A percentile compares a stretch with the other conserved stretches of the same genome.
Evolutionary conservation across 2,888 invertebrate genomes (phyloP).

Genomic region (Ennomos erosarius): DNA sequence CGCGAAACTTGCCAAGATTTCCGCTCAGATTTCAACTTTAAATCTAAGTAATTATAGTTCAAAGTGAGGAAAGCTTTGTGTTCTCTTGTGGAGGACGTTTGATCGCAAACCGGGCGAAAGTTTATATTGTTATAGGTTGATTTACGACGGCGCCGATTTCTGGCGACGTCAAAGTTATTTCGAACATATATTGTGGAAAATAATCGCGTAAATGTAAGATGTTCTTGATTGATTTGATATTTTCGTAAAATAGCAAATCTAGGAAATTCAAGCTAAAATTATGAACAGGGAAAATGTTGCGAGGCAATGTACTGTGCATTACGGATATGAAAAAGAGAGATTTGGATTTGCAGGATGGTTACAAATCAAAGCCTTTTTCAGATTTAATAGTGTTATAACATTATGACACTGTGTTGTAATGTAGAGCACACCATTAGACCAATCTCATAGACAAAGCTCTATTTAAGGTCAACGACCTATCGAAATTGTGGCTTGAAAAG

Average conservation of each 20-base stretch:
- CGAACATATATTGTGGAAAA: conserved; percentile 31
- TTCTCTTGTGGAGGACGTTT: conserved; percentile 25
- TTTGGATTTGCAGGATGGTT: not conserved
- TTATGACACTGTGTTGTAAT: conserved; percentile 9
- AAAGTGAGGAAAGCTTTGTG: conserved; percentile 16
- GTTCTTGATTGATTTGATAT: conserved; percentile 13
- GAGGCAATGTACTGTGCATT: conserved; percentile 6
- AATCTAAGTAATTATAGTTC: conserved; percentile 13
- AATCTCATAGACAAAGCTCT: conserved; percentile 27
- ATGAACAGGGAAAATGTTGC: conserved; percentile 18
- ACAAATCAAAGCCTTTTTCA: conserved; percentile 16
- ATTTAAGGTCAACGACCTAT: conserved; percentile 41
- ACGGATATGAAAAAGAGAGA: not conserved
- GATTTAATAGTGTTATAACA: conserved; percentile 11
- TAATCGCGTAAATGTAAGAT: conserved; percentile 17
- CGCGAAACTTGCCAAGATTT: conserved; percentile 8
- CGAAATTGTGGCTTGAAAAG: conserved; percentile 26
- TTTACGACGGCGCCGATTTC: conserved; percentile 45
- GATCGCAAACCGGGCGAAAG: conserved; percentile 32
- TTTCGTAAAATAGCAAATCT: conserved; percentile 10
- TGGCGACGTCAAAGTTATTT: conserved; percentile 44
- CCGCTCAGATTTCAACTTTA: conserved; percentile 13
- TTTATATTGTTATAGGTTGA: conserved; percentile 46
- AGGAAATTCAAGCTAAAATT: conserved; percentile 11
- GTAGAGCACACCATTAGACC: conserved; percentile 11